phyloP scores from a whole-genome alignment of 2,888 invertebrate genomes.

The Cremastinae sp. region DNA sequence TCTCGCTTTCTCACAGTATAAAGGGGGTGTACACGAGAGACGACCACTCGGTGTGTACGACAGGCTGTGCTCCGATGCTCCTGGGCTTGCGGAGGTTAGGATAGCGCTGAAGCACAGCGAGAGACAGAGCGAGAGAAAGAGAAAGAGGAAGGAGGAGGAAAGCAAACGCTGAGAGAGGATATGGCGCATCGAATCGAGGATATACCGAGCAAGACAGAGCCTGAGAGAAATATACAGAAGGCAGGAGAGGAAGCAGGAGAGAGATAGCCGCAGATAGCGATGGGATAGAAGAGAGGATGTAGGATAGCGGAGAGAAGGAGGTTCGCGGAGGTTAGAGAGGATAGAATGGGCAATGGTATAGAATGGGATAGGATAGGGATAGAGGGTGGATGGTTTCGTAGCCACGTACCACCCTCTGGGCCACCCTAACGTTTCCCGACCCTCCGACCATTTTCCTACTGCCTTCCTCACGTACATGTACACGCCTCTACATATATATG shows the following conservation, averaged over 20 bases:
- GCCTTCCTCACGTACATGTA: constrained; percentile 33
- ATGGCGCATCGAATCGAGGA: constrained; percentile 64
- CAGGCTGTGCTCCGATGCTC: constrained; percentile 52
- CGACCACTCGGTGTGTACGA: constrained; percentile 54
- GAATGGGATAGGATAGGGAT: constrained; percentile 69
- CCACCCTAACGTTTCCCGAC: constrained; percentile 53
- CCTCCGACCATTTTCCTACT: constrained; percentile 53
- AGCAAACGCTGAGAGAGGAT: constrained; percentile 48
- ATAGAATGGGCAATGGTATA: constrained; percentile 71
- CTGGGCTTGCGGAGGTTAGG: constrained; percentile 56
- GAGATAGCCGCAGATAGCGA: constrained; percentile 9
- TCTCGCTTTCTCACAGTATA: constrained; percentile 46
- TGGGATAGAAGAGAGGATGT: constrained; percentile 49
- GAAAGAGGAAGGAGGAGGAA: too few relatives aligned
- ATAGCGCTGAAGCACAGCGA: constrained; percentile 47
- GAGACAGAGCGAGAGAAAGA: constrained; percentile 13
- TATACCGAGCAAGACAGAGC: constrained; percentile 56
- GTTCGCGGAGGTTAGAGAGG: constrained; percentile 68
- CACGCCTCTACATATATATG: neutral
- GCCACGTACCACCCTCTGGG: constrained; percentile 65
- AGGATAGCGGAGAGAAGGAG: constrained; percentile 43
- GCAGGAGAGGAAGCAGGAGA: constrained; percentile 29
- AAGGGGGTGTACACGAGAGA: constrained; percentile 53
- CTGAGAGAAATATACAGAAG: neutral
- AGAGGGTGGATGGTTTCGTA: constrained; percentile 64